Evolutionary conservation across 2,888 invertebrate genomes (phyloP), one percentile per base, ranked within the genome.

Genomic region (Thyatira batis): DNA sequence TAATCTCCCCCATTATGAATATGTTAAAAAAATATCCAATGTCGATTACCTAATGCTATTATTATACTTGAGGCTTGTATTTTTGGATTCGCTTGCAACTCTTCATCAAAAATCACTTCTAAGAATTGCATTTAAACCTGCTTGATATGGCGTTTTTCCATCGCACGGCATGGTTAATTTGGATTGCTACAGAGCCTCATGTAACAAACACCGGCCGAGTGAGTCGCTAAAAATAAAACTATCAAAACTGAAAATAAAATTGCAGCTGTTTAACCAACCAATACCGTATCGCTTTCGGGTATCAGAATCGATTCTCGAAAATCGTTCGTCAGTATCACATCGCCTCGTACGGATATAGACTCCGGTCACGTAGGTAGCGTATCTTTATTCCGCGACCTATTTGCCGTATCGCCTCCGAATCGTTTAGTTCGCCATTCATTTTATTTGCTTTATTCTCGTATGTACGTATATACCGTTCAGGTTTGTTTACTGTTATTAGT

Each of bases 311-410:
- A 61, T 65, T 61, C 60, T 45, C 39, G 54, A 50, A 57, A 60
- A 30, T 65, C 71, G 65, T 69, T 68, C 71, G 58, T 71, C 67
- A 64, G 73, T 58, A 64, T 54, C 58, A 61, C 48, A 60, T 67
- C 50, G 59, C 58, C 49, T 63, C 51, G 48, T 17, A 17, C 27
- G 60, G 60, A 61, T 66, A 69, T 67, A 62, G 67, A 73, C 65
- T 61, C 73, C 52, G 73, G 73, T 71, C 71, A 71, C 71, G 71
- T 71, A 71, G 52, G 58, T 53, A 52, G 60, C 73, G 71, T 69
- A 73, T 73, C 69, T 67, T 71, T 71, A 64, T 66, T 63, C 71
- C 69, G 71, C 73, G 73, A 71, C 69, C 69, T 71, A 70, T 70
- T 69, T 66, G 66, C 71, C 64, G 71, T 67, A 73, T 73, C 71